These are phyloP conservation scores for Myzus persicae DNA, from an alignment of 1,140 invertebrate species.

Conservation along the genomic window DNA sequence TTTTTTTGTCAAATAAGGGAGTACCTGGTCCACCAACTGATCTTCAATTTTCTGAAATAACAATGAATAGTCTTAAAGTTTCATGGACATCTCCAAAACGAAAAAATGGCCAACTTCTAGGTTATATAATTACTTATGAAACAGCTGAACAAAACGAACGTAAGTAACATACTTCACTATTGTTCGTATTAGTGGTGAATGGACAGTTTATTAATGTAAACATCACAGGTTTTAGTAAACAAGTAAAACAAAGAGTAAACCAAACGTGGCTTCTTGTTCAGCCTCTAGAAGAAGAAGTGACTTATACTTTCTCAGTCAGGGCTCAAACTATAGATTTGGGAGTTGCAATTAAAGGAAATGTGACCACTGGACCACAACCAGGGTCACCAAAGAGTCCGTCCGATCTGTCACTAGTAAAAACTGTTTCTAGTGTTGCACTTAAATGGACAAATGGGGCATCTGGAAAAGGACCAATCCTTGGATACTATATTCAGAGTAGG, in stretches of 20 bases:
- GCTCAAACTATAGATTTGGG: constrained; percentile 89
- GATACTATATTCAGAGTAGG: constrained; percentile 91
- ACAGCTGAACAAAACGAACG: constrained; percentile 89
- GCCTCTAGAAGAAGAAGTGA: constrained; percentile 88
- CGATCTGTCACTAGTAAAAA: constrained; percentile 77
- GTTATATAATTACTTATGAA: constrained; percentile 94
- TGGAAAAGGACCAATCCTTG: constrained; percentile 85
- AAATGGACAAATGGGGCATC: constrained; percentile 87
- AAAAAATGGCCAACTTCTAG: constrained; percentile 89
- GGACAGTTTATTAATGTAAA: background rate
- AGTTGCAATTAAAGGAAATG: constrained; percentile 78
- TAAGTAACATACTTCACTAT: constrained; percentile 67
- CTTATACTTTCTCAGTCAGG: constrained; percentile 88
- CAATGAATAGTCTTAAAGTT: constrained; percentile 92
- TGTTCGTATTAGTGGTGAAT: background rate
- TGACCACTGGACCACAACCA: constrained; percentile 92
- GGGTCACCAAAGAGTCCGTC: constrained; percentile 84
- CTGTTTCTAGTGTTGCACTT: constrained; percentile 83
- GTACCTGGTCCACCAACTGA: constrained; percentile 84
- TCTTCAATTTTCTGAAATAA: constrained; percentile 89
- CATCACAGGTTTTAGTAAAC: constrained; percentile 81
- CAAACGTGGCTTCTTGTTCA: constrained; percentile 81
- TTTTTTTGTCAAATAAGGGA: constrained; percentile 69
- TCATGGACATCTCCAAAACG: constrained; percentile 89
- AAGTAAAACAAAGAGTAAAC: constrained; percentile 91